phyloP scores from a whole-genome alignment of 1,140 invertebrate species.

The Drosophila lowei region DNA sequence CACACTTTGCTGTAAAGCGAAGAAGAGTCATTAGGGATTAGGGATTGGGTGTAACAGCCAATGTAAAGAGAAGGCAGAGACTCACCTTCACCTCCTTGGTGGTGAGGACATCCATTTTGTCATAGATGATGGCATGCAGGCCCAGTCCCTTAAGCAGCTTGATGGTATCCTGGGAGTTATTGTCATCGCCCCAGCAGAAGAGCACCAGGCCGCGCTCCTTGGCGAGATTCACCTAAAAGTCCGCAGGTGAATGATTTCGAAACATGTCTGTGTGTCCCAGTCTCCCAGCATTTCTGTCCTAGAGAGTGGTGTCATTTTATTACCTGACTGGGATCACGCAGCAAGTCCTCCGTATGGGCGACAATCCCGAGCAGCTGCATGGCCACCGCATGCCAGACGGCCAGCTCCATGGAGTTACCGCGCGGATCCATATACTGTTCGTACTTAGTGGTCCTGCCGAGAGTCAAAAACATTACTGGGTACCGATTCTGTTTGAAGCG shows the following conservation, averaged over 20 bases:
- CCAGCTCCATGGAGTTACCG: slow-evolving; percentile 91
- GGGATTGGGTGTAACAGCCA: too few species aligned
- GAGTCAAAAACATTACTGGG: slow-evolving; percentile 96
- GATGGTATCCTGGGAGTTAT: slow-evolving; percentile 94
- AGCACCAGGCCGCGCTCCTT: slow-evolving; percentile 91
- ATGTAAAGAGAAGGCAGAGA: neutral
- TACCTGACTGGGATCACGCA: slow-evolving; percentile 91
- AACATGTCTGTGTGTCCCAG: too few species aligned
- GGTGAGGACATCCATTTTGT: slow-evolving; percentile 93
- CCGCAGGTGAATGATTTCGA: slow-evolving; percentile 39
- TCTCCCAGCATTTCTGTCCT: slow-evolving; percentile 11
- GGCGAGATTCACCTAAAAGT: slow-evolving; percentile 87
- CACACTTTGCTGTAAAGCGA: slow-evolving; percentile 86
- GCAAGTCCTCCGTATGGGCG: slow-evolving; percentile 95
- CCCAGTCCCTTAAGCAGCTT: slow-evolving; percentile 93
- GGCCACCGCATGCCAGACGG: slow-evolving; percentile 91
- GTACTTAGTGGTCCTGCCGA: slow-evolving; percentile 92
- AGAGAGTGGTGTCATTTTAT: slow-evolving; percentile 42
- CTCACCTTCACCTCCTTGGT: slow-evolving; percentile 91
- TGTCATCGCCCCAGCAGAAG: slow-evolving; percentile 98
- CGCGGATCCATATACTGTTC: slow-evolving; percentile 92
- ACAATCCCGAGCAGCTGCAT: slow-evolving; percentile 94
- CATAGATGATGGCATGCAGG: slow-evolving; percentile 96
- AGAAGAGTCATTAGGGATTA: neutral
- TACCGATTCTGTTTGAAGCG: slow-evolving; percentile 97